A percentile compares a stretch with the other conserved stretches of the same genome.
phyloP scores from a whole-genome alignment of 2,888 invertebrate genomes.

The Pollenia labialis region DNA sequence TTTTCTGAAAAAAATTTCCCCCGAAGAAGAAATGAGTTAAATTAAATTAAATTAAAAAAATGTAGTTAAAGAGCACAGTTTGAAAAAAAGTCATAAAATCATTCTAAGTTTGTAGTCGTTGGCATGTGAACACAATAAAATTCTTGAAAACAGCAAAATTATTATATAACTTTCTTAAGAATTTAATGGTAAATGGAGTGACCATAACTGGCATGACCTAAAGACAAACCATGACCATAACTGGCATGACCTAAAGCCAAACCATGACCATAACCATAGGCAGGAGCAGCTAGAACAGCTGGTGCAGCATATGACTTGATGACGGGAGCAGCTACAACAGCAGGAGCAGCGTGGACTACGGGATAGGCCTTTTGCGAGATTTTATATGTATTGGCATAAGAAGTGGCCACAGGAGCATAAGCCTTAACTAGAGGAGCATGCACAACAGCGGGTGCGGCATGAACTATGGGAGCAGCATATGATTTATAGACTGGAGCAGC shows the following conservation, averaged over 20 bases:
- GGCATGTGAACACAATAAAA: conserved; percentile 50
- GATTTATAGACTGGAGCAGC: conserved; percentile 72
- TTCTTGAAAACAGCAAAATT: conserved; percentile 4
- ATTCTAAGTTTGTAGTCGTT: conserved; percentile 41
- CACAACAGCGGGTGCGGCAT: conserved; percentile 78
- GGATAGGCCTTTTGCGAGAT: conserved; percentile 81
- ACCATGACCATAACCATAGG: conserved; percentile 76
- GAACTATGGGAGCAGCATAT: conserved; percentile 75
- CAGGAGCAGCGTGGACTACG: conserved; percentile 81
- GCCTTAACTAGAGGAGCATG: conserved; percentile 78
- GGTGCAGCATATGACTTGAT: conserved; percentile 80
- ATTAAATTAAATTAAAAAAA: conserved; percentile 51
- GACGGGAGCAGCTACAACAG: conserved; percentile 77
- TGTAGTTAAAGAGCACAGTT: conserved; percentile 37
- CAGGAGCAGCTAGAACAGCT: conserved; percentile 75
- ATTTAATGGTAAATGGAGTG: conserved; percentile 79
- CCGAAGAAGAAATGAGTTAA: conserved; percentile 43
- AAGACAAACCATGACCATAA: conserved; percentile 73
- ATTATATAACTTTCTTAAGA: background rate
- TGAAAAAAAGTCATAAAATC: conserved; percentile 35
- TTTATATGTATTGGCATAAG: conserved; percentile 83
- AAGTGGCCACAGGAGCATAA: conserved; percentile 81
- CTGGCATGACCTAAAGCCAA: conserved; percentile 66
- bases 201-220: conserved; percentile 73
- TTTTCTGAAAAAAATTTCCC: background rate